Percentiles rank a stretch among this genome's conserved stretches.
phyloP scores from a whole-genome alignment of 2,888 invertebrate genomes.

The Dynastes maya region DNA sequence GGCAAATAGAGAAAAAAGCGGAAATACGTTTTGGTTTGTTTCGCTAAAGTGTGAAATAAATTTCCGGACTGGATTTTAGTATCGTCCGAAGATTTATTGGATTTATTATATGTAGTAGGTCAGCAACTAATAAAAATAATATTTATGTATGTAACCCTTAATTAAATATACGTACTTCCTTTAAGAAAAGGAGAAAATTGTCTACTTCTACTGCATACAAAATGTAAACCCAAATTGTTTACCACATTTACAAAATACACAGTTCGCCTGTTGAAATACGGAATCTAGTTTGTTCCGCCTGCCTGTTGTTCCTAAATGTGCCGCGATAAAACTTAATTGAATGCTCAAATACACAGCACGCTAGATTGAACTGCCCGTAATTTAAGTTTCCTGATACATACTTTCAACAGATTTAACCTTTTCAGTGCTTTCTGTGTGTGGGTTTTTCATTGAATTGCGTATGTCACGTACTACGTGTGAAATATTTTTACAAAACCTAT shows the following conservation, averaged over 20 bases:
- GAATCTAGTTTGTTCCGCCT: neutral
- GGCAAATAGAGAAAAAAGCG: neutral
- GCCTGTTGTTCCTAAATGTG: slow-evolving; percentile 6
- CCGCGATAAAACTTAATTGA: slow-evolving; percentile 33
- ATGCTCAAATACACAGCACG: slow-evolving; percentile 32
- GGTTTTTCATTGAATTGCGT: neutral
- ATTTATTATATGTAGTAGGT: no score
- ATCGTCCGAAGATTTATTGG: no score
- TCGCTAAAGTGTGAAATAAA: no score
- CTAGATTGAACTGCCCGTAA: slow-evolving; percentile 33
- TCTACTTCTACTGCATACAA: neutral
- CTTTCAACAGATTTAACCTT: slow-evolving; percentile 21
- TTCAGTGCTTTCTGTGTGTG: neutral
- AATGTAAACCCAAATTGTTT: slow-evolving; percentile 5
- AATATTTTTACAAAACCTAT: no score
- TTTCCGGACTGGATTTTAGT: no score
- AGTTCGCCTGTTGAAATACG: slow-evolving; percentile 5
- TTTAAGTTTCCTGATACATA: slow-evolving; percentile 28
- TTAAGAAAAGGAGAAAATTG: no score
- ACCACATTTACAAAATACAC: neutral
- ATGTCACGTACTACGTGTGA: no score
- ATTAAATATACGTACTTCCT: no score
- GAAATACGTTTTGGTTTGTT: no score
- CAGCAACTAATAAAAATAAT: no score
- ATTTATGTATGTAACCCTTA: no score